phyloP scores from a whole-genome alignment of 2,113 vertebrate species.

The Coturnix japonica region DNA sequence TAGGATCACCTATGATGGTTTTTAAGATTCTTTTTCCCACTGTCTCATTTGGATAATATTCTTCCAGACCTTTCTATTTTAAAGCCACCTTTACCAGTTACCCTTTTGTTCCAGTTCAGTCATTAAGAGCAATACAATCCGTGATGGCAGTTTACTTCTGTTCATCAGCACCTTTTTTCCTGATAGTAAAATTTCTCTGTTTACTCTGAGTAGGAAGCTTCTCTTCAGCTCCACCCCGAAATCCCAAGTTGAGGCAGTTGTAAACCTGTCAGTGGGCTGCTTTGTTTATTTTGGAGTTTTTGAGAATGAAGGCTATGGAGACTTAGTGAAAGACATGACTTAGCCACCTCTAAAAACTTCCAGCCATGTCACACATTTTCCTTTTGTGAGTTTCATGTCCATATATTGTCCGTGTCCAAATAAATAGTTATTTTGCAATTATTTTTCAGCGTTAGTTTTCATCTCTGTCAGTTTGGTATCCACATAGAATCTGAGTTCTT shows the following conservation, averaged over 20 bases:
- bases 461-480: not conserved
- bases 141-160: not conserved
- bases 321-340: not conserved
- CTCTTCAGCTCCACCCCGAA: not conserved
- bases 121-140: not conserved
- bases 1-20: not conserved
- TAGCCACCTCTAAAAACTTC: not conserved
- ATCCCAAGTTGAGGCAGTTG: not conserved
- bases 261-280: not conserved
- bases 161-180: not conserved
- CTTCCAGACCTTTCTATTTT: not conserved
- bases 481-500: not conserved
- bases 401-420: not conserved
- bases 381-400: not conserved
- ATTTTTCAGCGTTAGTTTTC: not conserved
- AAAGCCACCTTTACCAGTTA: not conserved
- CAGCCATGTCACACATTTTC: not conserved
- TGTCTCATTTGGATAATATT: not conserved
- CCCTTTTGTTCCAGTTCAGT: not conserved
- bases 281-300: slow-evolving; percentile 21
- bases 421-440: not conserved
- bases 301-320: not conserved
- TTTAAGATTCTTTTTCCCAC: not conserved
- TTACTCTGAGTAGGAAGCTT: not conserved
- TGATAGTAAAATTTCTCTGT: not conserved